These are phyloP conservation scores for Tachycineta bicolor DNA, from an alignment of 2,113 vertebrate species.

Conservation along the genomic window DNA sequence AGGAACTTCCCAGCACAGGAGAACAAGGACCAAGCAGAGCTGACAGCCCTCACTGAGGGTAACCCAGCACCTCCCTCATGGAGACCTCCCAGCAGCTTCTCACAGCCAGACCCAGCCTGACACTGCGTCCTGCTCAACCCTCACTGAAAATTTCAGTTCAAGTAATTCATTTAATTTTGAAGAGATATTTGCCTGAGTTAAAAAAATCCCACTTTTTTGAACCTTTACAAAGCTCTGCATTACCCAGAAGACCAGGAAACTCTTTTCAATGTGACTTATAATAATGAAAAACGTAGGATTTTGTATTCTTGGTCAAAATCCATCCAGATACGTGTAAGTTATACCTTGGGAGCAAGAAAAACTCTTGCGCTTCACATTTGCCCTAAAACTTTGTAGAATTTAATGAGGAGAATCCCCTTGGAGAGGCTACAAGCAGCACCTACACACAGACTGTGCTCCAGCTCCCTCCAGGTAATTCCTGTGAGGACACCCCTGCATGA, in stretches of 20 bases:
- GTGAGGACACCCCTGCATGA: rapidly evolving
- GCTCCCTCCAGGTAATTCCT: background rate
- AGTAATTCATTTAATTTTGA: background rate
- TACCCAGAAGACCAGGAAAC: background rate
- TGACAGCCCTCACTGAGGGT: background rate
- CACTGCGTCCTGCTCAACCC: background rate
- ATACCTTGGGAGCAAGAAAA: background rate
- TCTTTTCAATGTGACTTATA: background rate
- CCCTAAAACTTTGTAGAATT: background rate
- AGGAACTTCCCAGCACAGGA: background rate
- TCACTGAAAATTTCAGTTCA: background rate
- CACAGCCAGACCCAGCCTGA: background rate
- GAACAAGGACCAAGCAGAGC: background rate
- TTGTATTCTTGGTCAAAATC: background rate
- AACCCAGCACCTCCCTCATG: background rate
- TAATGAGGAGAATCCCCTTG: background rate
- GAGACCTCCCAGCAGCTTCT: background rate
- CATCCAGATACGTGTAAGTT: background rate
- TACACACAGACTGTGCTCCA: background rate
- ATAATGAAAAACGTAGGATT: background rate
- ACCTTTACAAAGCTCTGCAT: background rate
- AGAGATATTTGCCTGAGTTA: background rate
- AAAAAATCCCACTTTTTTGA: background rate
- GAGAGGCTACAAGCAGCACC: background rate
- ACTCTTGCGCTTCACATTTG: background rate